Conservation (phyloP, 92 coral and sea anemone genomes). For the Siderastrea siderea region DNA sequence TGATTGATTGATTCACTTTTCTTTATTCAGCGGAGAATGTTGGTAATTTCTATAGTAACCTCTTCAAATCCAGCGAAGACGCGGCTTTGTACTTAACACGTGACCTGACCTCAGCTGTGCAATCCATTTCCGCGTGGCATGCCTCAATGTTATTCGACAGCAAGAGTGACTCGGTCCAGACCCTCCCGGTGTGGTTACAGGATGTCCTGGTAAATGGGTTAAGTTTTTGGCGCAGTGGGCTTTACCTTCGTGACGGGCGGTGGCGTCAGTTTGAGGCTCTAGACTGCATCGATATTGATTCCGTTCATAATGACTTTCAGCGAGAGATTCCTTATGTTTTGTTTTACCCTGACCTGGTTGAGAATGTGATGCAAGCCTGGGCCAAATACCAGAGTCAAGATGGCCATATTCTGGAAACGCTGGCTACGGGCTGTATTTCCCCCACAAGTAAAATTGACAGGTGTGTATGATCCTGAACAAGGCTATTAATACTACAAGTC, state of each 20-base stretch:
- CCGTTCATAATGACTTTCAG: slow-evolving; percentile 79
- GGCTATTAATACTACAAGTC: not conserved
- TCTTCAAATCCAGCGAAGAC: slow-evolving; percentile 70
- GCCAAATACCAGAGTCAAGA: slow-evolving; percentile 60
- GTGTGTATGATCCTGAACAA: not conserved
- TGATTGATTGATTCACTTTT: too few relatives aligned
- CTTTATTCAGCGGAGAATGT: slow-evolving; percentile 27
- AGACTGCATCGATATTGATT: slow-evolving; percentile 75
- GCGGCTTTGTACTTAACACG: slow-evolving; percentile 38
- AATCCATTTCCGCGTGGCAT: slow-evolving; percentile 64
- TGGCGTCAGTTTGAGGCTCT: slow-evolving; percentile 80
- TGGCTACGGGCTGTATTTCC: slow-evolving; percentile 49
- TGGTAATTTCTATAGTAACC: slow-evolving; percentile 52
- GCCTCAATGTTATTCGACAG: slow-evolving; percentile 46
- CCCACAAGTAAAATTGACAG: slow-evolving; percentile 53
- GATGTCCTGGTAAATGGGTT: slow-evolving; percentile 67
- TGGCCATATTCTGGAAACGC: slow-evolving; percentile 59
- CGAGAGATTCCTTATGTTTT: slow-evolving; percentile 71
- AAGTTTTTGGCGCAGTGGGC: slow-evolving; percentile 79
- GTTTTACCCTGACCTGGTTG: slow-evolving; percentile 74
- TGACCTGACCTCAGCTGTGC: slow-evolving; percentile 41
- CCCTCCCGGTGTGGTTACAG: slow-evolving; percentile 66
- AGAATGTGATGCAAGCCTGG: slow-evolving; percentile 74
- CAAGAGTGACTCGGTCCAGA: slow-evolving; percentile 11
- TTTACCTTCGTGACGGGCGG: slow-evolving; percentile 64